These are phyloP conservation scores for Coecobrya sp. DNA, from an alignment of 2,888 invertebrate species.

Conservation along the genomic window DNA sequence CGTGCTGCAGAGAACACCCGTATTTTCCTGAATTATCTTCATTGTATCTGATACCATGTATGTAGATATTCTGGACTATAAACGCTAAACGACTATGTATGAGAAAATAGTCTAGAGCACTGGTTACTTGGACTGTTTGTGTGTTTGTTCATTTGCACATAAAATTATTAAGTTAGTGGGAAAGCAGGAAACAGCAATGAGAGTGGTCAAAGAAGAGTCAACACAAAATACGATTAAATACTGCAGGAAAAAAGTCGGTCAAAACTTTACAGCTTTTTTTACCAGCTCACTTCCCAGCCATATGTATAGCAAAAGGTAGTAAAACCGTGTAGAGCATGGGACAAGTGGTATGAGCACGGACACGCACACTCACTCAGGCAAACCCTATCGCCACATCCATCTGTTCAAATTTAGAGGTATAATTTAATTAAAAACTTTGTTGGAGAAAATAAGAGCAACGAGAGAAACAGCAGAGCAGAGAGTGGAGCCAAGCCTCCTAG, in stretches of 20 bases:
- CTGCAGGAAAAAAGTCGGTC: conserved; percentile 60
- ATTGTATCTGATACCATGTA: not conserved
- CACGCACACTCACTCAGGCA: not conserved
- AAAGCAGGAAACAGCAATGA: not conserved
- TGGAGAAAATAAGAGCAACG: conserved; percentile 39
- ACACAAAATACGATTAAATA: conserved; percentile 67
- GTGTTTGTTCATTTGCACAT: conserved; percentile 68
- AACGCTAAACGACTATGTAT: not conserved
- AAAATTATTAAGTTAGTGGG: conserved; percentile 21
- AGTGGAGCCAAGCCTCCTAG: conserved; percentile 15
- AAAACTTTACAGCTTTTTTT: conserved; percentile 40
- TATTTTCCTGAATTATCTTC: no score
- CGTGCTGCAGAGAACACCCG: not conserved
- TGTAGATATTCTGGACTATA: not conserved
- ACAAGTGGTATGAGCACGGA: not conserved
- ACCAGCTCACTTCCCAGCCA: not conserved
- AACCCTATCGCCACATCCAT: conserved; percentile 71
- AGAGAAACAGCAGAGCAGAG: not conserved
- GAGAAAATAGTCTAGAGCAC: not conserved
- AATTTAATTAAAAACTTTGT: conserved; percentile 79
- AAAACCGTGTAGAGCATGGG: not conserved
- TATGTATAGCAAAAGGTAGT: conserved; percentile 14
- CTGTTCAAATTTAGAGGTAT: conserved; percentile 70
- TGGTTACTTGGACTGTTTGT: not conserved
- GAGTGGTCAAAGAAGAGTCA: not conserved